Percentiles rank a stretch among this genome's conserved stretches.
phyloP scores from a whole-genome alignment of 2,113 vertebrate species.

The Ivindomyrus marchei region DNA sequence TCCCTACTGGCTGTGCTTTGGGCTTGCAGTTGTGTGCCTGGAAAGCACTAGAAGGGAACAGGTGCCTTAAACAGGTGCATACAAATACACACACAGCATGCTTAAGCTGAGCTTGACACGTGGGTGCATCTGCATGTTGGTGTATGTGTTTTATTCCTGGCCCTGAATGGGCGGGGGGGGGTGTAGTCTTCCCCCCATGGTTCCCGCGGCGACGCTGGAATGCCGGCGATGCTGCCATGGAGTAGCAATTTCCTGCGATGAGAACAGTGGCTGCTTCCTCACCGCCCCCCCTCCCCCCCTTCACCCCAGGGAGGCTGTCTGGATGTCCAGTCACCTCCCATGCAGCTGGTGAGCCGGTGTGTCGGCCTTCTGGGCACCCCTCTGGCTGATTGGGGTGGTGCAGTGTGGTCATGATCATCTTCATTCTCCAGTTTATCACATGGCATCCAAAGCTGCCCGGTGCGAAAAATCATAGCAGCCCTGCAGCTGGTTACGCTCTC shows the following conservation, averaged over 20 bases:
- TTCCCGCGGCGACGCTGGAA: neutral
- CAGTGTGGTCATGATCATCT: neutral
- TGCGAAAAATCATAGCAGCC: neutral
- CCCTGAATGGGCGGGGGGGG: neutral
- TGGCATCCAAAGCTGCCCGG: neutral
- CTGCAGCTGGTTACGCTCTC: neutral
- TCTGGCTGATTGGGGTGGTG: neutral
- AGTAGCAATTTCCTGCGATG: conserved; percentile 5
- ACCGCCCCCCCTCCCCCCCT: too few species aligned
- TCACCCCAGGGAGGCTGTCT: too few species aligned
- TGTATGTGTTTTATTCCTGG: neutral
- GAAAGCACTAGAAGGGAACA: neutral
- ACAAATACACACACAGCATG: neutral
- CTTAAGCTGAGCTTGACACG: neutral
- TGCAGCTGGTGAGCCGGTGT: neutral
- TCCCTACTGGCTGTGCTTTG: neutral
- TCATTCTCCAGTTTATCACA: neutral
- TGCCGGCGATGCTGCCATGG: neutral
- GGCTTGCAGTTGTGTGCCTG: neutral
- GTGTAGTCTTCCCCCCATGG: neutral
- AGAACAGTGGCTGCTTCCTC: neutral
- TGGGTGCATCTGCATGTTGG: neutral
- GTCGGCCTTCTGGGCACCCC: neutral
- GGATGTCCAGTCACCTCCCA: neutral
- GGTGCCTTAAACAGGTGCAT: neutral